These are phyloP conservation scores for Chloroceryle amazona DNA, from an alignment of 2,797 vertebrate species.

Conservation along the genomic window DNA sequence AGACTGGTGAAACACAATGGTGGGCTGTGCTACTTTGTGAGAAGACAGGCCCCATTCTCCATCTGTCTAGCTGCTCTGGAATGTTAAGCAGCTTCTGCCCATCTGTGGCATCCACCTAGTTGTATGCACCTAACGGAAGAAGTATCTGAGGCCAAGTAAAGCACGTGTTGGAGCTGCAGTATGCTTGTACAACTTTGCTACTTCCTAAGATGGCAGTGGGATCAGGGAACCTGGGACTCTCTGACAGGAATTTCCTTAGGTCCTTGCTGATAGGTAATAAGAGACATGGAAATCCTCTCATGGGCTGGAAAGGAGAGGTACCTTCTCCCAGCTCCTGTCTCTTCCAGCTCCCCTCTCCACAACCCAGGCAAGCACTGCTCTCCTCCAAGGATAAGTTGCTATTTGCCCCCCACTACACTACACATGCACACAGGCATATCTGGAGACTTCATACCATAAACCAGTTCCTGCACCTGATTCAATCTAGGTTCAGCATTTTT, in stretches of 20 bases:
- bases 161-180: accelerated
- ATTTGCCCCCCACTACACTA: not conserved
- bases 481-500: not conserved
- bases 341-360: not conserved
- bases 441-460: not conserved
- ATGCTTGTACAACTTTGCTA: accelerated
- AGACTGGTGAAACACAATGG: not conserved
- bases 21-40: not conserved
- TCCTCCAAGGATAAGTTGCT: not conserved
- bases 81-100: not conserved
- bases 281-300: not conserved
- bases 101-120: not conserved
- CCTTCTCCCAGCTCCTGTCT: not conserved
- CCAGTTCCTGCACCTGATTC: not conserved
- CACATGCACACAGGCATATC: not conserved
- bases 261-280: not conserved
- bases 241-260: not conserved
- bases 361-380: not conserved
- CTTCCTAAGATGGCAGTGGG: not conserved
- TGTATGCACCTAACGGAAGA: not conserved
- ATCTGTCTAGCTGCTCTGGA: not conserved
- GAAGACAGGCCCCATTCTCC: not conserved
- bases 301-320: not conserved
- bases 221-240: not conserved
- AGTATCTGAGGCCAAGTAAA: not conserved